Base-by-base conservation (phyloP, 1,140 invertebrate species). In the Lycorma delicatula region DNA sequence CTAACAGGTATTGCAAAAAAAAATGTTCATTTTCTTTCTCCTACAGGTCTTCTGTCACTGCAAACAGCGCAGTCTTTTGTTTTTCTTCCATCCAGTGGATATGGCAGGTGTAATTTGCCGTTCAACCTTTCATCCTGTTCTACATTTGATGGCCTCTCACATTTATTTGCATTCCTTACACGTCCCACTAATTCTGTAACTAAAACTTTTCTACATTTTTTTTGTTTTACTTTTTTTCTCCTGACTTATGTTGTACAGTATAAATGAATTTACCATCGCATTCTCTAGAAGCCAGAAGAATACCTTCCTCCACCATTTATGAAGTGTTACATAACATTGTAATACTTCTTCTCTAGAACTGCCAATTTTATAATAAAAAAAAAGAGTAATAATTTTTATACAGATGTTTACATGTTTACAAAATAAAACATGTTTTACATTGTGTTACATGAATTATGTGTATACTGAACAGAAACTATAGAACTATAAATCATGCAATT, bases 261-360 rank as follows among this genome's bases (percentile, higher is more conserved):
- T 54, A 38, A 54, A 54, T 20, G 52, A 54, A 38, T 54, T 54
- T 20, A 54, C 52, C 9, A 54, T 28, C 13, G 20, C 25, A 20
- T 36, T 31, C 52, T 54, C 52, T 20, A 28, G 28, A n/a, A 18
- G 16, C 31, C 31, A 22, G 31, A 54, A 38, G 18, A 22, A 34
- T 36, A 54, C n/a, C n/a, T n/a, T n/a, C n/a, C 52, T 34, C 52
- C 52, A 54, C 52, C 52, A 54, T 38, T 54, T 54, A n/a, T n/a
- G n/a, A n/a, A n/a, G n/a, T n/a, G n/a, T n/a, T n/a, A n/a, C n/a
- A n/a, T n/a, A n/a, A n/a, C n/a, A n/a, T n/a, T n/a, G n/a, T n/a
- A n/a, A n/a, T n/a, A n/a, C n/a, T n/a, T n/a, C n/a, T n/a, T n/a
- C n/a, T n/a, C n/a, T n/a, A n/a, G n/a, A n/a, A n/a, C n/a, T n/a